Conservation (phyloP, 2,888 invertebrate species). For the Folsomia manolachei region DNA sequence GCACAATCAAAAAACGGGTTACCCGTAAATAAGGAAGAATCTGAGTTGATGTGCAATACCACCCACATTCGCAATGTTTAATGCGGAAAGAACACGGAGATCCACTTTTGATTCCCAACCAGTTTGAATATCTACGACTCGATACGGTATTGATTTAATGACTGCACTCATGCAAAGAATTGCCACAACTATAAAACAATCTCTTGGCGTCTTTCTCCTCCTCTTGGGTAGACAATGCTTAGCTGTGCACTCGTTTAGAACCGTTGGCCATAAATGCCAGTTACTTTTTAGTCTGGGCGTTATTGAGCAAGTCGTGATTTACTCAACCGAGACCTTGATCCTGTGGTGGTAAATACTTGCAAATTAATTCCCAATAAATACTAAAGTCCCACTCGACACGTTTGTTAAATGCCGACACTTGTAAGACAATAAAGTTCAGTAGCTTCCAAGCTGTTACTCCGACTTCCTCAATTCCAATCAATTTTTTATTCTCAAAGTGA, state of each 20-base stretch:
- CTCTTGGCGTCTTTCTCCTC: not conserved
- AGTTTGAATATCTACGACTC: not conserved
- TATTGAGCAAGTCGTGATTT: not conserved
- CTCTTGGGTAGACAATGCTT: not conserved
- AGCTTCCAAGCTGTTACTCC: not conserved
- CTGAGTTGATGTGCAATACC: not conserved
- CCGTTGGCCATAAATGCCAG: not conserved
- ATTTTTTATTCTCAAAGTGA: not conserved
- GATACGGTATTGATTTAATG: constrained; percentile 20
- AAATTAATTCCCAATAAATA: not conserved
- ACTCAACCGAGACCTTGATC: not conserved
- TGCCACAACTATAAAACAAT: not conserved
- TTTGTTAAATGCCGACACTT: not conserved
- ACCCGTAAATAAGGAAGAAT: not conserved
- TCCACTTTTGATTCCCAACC: not conserved
- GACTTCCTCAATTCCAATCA: not conserved
- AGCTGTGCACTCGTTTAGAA: constrained; percentile 14
- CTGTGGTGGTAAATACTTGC: not conserved
- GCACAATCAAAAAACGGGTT: not conserved
- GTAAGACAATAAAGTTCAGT: not conserved
- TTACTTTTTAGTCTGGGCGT: not conserved
- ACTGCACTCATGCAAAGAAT: not conserved
- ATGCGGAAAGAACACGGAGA: not conserved
- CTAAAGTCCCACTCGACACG: not conserved
- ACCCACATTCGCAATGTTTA: not conserved